Evolutionary conservation across 2,888 invertebrate species (phyloP).

Genomic region (Beris morrisii): DNA sequence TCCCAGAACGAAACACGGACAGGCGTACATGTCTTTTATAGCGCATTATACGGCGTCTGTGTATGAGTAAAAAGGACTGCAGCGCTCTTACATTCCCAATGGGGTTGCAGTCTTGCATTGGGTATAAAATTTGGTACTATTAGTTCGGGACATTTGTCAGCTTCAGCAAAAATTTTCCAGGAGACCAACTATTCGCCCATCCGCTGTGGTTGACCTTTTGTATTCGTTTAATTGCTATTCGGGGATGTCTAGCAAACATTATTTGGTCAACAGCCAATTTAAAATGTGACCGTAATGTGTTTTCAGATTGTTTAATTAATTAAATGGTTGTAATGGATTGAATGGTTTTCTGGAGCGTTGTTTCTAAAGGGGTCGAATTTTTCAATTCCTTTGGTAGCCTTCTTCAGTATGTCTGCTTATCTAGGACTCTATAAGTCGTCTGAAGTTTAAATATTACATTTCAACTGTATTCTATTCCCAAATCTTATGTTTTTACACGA

Average conservation of each 20-base stretch:
- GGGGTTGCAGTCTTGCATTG: slow-evolving; percentile 2
- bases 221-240: slow-evolving; percentile 4
- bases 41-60: not conserved
- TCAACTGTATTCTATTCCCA: too few relatives aligned
- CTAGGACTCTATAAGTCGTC: too few relatives aligned
- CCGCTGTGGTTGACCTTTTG: slow-evolving; percentile 3
- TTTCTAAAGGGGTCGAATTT: too few relatives aligned
- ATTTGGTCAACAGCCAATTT: slow-evolving; percentile 13
- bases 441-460: too few relatives aligned
- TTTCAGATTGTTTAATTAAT: slow-evolving; percentile 13
- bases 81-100: too few relatives aligned
- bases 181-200: not conserved
- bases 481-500: too few relatives aligned
- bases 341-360: not conserved
- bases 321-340: slow-evolving; percentile 1
- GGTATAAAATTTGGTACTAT: slow-evolving; percentile 23
- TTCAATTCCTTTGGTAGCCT: too few relatives aligned
- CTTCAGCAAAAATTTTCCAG: slow-evolving; percentile 23
- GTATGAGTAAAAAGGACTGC: not conserved
- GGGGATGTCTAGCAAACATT: slow-evolving; percentile 5
- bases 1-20: not conserved
- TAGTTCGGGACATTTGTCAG: slow-evolving; percentile 24
- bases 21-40: not conserved
- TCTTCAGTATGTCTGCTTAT: too few relatives aligned
- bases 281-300: not conserved